Base-by-base conservation (phyloP, 2,888 invertebrate species). In the Brachyopa scutellaris region DNA sequence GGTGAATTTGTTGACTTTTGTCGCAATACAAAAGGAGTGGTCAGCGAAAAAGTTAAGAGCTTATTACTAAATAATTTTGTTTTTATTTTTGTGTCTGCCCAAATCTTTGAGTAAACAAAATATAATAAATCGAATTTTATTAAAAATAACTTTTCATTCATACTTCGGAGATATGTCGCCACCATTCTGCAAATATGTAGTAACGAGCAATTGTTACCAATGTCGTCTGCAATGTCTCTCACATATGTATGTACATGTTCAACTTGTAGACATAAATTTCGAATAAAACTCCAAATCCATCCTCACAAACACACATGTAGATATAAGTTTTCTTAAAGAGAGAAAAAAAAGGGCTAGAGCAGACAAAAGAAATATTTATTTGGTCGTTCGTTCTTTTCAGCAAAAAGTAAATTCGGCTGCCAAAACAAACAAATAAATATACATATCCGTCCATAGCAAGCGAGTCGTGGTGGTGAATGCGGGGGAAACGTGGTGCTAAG, bases 81-180 rank as follows among this genome's bases (percentile, higher is more conserved):
- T n/a, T n/a, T n/a, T n/a, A n/a, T n/a, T n/a, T n/a, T n/a, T n/a
- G n/a, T n/a, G n/a, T n/a, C n/a, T n/a, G n/a, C n/a, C n/a, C 36
- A 21, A 42, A n/a, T 33, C n/a, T 53, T 53, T 1, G 40, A 7
- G 11, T 19, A 45, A 21, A 33, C 13, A 33, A 61, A 36, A 49
- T 51, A 66, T 45, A 72, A 53, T 45, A 66, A 59, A 78, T 59
- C 19, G 38, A 36, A 59, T 79, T 79, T 79, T 73, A 72, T 73
- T 66, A 79, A 79, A 73, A 67, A 79, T 78, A 78, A 78, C 78
- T 78, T 64, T 66, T 73, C 64, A 66, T 66, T 40, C 38, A 53
- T 26, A 7, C 47, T 42, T n/a, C 9, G 51, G 23, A n/a, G n/a
- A 73, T 57, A 59, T 79, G 66, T 72, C 79, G 73, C 66, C 79